These are phyloP conservation scores for Brachyrhaphis roseni DNA, from an alignment of 2,797 vertebrate species.

Conservation along the genomic window DNA sequence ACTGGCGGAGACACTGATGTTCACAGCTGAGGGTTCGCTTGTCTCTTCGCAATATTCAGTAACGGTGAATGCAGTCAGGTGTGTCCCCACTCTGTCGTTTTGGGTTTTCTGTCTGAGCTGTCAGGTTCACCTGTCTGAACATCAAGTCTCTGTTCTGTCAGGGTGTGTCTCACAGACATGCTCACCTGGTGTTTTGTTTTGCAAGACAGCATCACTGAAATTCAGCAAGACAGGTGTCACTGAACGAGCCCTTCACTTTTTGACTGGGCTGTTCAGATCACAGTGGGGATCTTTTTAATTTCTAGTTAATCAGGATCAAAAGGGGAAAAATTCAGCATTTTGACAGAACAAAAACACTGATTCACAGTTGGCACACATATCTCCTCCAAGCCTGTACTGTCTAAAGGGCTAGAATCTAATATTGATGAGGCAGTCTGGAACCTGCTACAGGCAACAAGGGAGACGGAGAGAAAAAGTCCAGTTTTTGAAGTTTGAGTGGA, in stretches of 20 bases:
- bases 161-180: conserved; percentile 13
- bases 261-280: conserved; percentile 9
- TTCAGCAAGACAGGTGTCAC: conserved; percentile 7
- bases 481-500: conserved; percentile 38
- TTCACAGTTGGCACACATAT: conserved; percentile 16
- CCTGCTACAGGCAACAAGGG: conserved; percentile 40
- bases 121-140: conserved; percentile 52
- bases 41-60: conserved; percentile 12
- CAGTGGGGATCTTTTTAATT: background rate
- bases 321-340: background rate
- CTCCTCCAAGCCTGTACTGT: conserved; percentile 14
- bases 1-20: conserved; percentile 14
- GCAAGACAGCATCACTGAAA: background rate
- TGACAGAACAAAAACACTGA: background rate
- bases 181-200: conserved; percentile 23
- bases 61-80: conserved; percentile 13
- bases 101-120: conserved; percentile 36
- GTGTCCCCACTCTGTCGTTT: conserved; percentile 36
- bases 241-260: background rate
- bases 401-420: conserved; percentile 57
- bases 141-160: conserved; percentile 39
- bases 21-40: conserved; percentile 18
- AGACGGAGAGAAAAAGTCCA: conserved; percentile 26
- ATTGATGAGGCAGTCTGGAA: conserved; percentile 72
- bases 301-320: background rate